These are phyloP conservation scores for Megathymus violae DNA, from an alignment of 1,140 invertebrate species.

Conservation along the genomic window DNA sequence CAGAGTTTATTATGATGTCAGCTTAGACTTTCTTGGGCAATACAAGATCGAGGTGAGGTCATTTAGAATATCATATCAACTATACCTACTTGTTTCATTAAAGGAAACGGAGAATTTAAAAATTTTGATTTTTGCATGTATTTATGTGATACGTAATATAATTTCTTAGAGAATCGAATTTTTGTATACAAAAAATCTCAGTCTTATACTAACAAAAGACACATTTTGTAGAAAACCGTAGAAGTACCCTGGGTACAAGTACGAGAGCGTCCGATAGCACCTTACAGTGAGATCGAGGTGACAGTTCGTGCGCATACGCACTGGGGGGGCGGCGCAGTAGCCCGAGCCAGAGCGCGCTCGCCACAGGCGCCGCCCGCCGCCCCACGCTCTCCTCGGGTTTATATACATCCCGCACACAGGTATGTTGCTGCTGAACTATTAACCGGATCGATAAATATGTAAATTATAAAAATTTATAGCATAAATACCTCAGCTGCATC, in stretches of 20 bases:
- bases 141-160: no score
- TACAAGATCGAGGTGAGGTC: conserved; percentile 70
- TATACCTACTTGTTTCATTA: no score
- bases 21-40: conserved; percentile 83
- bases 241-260: conserved; percentile 77
- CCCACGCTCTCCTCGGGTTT: conserved; percentile 86
- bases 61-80: no score
- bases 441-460: no score
- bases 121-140: no score
- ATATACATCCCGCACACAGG: conserved; percentile 58
- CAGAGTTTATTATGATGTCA: conserved; percentile 92
- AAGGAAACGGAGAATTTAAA: no score
- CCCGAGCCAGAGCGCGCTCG: conserved; percentile 85
- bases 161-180: no score
- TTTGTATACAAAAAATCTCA: no score
- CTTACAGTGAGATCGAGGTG: conserved; percentile 88
- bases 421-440: conserved; percentile 35
- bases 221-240: conserved; percentile 71
- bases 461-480: conserved; percentile 49
- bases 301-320: conserved; percentile 91
- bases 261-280: conserved; percentile 80
- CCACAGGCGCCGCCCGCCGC: conserved; percentile 89
- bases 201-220: conserved; percentile 8
- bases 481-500: no score
- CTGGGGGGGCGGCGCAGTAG: conserved; percentile 90